Evolutionary conservation across 2,797 vertebrate genomes (phyloP).

Genomic region (Etheostoma perlongum): DNA sequence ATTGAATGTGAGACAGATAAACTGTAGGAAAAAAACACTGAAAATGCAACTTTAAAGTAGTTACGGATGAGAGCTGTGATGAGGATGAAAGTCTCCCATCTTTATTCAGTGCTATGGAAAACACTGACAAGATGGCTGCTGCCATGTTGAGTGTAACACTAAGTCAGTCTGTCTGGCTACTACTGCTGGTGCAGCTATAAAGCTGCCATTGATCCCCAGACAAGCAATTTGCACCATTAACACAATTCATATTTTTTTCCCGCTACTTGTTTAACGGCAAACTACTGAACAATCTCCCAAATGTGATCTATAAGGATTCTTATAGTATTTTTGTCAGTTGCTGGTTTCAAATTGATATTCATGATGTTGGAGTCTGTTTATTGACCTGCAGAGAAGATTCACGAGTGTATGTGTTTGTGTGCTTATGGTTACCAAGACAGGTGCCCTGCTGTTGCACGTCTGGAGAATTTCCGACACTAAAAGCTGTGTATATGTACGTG

Average conservation of each 20-base stretch:
- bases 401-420: conserved; percentile 57
- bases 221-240: conserved; percentile 70
- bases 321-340: neutral
- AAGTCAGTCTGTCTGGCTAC: conserved; percentile 50
- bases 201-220: conserved; percentile 64
- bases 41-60: conserved; percentile 25
- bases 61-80: neutral
- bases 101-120: conserved; percentile 56
- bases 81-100: conserved; percentile 30
- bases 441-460: conserved; percentile 48
- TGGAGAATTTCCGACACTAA: conserved; percentile 71
- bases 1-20: neutral
- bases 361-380: conserved; percentile 32
- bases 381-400: conserved; percentile 38
- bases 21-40: neutral
- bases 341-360: conserved; percentile 21
- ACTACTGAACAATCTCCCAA: conserved; percentile 25
- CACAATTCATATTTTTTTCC: conserved; percentile 59
- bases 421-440: conserved; percentile 67
- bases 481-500: neutral
- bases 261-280: conserved; percentile 34
- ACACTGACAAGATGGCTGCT: conserved; percentile 69
- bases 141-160: conserved; percentile 46
- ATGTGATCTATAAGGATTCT: neutral
- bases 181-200: conserved; percentile 58